phyloP scores from a whole-genome alignment of 2,113 vertebrate genomes.

The Gymnogyps californianus region DNA sequence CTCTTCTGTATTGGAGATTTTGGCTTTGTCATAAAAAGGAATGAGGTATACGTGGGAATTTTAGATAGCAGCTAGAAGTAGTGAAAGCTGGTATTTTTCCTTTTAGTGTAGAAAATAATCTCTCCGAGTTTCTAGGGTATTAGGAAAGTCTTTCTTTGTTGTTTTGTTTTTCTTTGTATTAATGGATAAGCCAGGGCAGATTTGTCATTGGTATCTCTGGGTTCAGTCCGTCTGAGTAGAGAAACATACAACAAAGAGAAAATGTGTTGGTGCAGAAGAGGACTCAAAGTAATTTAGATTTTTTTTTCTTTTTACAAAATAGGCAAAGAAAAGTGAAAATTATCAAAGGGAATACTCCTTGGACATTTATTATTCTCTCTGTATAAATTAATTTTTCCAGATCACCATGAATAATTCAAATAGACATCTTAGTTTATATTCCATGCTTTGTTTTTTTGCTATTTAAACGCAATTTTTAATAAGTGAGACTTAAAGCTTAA shows the following conservation, averaged over 20 bases:
- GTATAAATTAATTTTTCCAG: conserved; percentile 2
- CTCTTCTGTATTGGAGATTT: not conserved
- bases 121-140: not conserved
- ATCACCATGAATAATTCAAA: conserved; percentile 25
- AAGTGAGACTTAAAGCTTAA: not conserved
- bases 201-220: not conserved
- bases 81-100: not conserved
- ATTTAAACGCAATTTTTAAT: not conserved
- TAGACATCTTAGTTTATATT: not conserved
- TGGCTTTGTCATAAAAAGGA: not conserved
- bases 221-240: not conserved
- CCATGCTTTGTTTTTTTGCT: not conserved
- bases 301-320: not conserved
- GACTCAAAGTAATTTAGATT: not conserved
- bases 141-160: not conserved
- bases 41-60: not conserved
- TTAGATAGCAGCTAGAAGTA: not conserved
- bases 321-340: not conserved
- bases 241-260: not conserved
- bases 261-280: not conserved
- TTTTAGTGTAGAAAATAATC: not conserved
- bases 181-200: not conserved
- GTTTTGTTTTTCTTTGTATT: not conserved
- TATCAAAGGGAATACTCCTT: not conserved
- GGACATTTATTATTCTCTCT: not conserved